A percentile compares a stretch with the other conserved stretches of the same genome.
Evolutionary conservation across 2,888 invertebrate genomes (phyloP).

Genomic region (Tetranychus piercei): DNA sequence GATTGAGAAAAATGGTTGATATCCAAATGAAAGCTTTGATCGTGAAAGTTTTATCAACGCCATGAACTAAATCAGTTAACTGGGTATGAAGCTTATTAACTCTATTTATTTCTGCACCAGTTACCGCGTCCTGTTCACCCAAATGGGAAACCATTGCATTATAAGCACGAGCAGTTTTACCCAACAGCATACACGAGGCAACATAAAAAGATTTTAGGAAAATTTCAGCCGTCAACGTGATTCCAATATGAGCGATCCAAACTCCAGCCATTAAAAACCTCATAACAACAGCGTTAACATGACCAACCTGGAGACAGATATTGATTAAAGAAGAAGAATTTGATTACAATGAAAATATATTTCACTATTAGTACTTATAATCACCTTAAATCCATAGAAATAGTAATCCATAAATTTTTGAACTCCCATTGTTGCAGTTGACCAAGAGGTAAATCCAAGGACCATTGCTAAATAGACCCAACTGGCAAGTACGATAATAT

Average conservation of each 20-base stretch:
- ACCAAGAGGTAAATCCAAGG: constrained; percentile 4
- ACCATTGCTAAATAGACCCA: background rate
- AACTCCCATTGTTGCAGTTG: constrained; percentile 5
- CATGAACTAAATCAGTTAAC: constrained; percentile 9
- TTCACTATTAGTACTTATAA: background rate
- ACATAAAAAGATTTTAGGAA: constrained; percentile 11
- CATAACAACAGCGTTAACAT: constrained; percentile 7
- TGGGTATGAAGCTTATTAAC: constrained; percentile 12
- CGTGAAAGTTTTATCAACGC: constrained; percentile 13
- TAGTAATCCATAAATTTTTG: constrained; percentile 12
- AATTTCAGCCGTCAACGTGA: constrained; percentile 8
- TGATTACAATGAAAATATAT: background rate
- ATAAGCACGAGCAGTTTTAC: background rate
- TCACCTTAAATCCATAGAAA: constrained; percentile 8
- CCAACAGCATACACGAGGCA: background rate
- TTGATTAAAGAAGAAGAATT: background rate
- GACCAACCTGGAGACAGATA: background rate
- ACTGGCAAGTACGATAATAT: background rate
- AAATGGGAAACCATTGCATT: background rate
- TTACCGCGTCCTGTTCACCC: background rate
- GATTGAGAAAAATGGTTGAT: constrained; percentile 12
- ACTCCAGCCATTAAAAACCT: constrained; percentile 8
- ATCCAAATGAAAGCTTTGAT: constrained; percentile 15
- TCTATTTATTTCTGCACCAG: background rate
- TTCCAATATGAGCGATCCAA: constrained; percentile 6